These are phyloP conservation scores for Saccostrea glomerata DNA, from an alignment of 1,140 invertebrate species.

Conservation along the genomic window DNA sequence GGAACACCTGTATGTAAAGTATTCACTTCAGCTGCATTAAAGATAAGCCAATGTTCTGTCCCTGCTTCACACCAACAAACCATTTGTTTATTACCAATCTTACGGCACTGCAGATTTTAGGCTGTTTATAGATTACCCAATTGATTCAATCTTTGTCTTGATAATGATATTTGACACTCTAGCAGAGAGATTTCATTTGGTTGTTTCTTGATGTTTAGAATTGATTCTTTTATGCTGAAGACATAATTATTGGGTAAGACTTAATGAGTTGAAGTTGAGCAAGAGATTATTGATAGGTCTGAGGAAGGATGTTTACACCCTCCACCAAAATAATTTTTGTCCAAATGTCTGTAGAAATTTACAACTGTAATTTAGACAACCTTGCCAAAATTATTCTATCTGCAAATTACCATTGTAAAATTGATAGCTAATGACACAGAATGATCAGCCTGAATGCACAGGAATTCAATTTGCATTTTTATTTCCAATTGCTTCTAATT, in stretches of 20 bases:
- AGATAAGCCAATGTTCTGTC: neutral
- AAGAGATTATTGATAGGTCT: neutral
- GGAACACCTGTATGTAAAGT: constrained; percentile 31
- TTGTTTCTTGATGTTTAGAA: neutral
- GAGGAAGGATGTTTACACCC: neutral
- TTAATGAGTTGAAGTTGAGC: constrained; percentile 22
- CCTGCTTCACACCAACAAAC: neutral
- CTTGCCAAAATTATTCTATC: neutral
- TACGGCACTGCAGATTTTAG: neutral
- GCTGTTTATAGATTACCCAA: neutral
- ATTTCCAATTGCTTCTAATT: constrained; percentile 29
- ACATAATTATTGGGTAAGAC: constrained; percentile 24
- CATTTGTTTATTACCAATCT: constrained; percentile 5
- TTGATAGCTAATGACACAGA: constrained; percentile 4
- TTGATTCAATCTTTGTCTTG: constrained; percentile 5
- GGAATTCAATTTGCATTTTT: constrained; percentile 26
- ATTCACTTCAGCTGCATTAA: neutral
- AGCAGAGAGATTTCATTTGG: constrained; percentile 13
- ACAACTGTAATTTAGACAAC: constrained; percentile 28
- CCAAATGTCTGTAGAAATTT: constrained; percentile 10
- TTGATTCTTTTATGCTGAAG: neutral
- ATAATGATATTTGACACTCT: constrained; percentile 35
- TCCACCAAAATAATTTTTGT: constrained; percentile 14
- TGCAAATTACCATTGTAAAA: constrained; percentile 29
- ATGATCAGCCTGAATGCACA: constrained; percentile 1